phyloP scores from a whole-genome alignment of 2,113 vertebrate species.

The Agelaius tricolor region DNA sequence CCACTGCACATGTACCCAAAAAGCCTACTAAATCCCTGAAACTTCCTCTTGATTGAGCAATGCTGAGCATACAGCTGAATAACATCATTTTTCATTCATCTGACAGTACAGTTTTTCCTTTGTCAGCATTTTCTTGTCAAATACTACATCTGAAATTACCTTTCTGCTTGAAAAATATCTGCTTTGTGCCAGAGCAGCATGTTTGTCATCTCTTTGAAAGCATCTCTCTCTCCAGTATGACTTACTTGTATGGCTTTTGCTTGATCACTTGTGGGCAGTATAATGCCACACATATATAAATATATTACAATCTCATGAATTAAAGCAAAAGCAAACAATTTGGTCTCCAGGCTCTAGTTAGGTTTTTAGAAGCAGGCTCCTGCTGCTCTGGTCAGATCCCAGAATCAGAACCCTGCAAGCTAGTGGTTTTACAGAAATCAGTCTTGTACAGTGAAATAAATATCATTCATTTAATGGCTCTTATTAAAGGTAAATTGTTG shows the following conservation, averaged over 20 bases:
- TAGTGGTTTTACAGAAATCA: neutral
- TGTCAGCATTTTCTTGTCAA: slow-evolving; percentile 14
- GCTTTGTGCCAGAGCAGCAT: neutral
- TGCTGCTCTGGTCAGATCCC: neutral
- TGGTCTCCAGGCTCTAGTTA: neutral
- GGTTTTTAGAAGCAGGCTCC: neutral
- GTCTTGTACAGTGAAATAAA: neutral
- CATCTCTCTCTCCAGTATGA: neutral
- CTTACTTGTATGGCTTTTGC: neutral
- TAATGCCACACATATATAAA: neutral
- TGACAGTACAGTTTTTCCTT: neutral
- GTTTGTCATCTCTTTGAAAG: neutral
- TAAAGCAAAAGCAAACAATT: neutral
- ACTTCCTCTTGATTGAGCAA: neutral
- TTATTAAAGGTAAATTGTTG: neutral
- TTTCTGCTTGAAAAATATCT: neutral
- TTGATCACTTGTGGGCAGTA: neutral
- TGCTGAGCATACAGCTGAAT: neutral
- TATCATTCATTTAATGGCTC: neutral
- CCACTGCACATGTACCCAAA: neutral
- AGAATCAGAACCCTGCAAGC: neutral
- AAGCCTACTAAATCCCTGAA: neutral
- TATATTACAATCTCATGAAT: neutral
- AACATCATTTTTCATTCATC: slow-evolving; percentile 16
- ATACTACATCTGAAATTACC: slow-evolving; percentile 6